A percentile compares a stretch with the other conserved stretches of the same genome.
Conservation (phyloP, 2,888 invertebrate genomes). For the Leptinotarsa rubiginosa region DNA sequence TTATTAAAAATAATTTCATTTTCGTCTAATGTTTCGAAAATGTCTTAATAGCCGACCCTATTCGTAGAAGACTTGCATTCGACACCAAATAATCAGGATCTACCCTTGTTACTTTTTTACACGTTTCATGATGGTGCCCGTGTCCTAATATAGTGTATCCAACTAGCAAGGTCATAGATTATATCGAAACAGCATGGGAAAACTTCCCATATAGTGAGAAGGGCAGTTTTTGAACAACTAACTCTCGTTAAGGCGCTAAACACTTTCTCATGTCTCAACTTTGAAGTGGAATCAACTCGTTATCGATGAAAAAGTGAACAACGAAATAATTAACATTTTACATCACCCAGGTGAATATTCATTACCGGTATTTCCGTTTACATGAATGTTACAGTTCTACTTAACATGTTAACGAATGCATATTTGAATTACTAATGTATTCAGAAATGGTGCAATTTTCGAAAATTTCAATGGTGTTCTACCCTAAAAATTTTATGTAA, state of each 20-base stretch:
- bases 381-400: background rate
- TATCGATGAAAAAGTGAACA: background rate
- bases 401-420: conserved; percentile 1
- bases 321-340: background rate
- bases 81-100: background rate
- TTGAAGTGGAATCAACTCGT: background rate
- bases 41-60: no score
- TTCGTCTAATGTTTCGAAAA: no score
- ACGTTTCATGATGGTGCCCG: background rate
- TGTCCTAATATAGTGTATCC: background rate
- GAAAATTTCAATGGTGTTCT: background rate
- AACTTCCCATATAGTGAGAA: background rate
- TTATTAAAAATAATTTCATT: no score
- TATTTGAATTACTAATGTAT: background rate
- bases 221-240: background rate
- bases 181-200: background rate
- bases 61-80: no score
- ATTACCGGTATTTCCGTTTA: conserved; percentile 16
- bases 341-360: conserved; percentile 5
- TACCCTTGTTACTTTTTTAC: background rate
- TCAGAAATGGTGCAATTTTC: background rate
- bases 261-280: background rate
- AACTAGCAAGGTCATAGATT: conserved; percentile 2
- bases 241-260: background rate
- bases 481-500: no score